Base-by-base conservation (phyloP, 2,888 invertebrate species). In the Hypsopygia costalis region DNA sequence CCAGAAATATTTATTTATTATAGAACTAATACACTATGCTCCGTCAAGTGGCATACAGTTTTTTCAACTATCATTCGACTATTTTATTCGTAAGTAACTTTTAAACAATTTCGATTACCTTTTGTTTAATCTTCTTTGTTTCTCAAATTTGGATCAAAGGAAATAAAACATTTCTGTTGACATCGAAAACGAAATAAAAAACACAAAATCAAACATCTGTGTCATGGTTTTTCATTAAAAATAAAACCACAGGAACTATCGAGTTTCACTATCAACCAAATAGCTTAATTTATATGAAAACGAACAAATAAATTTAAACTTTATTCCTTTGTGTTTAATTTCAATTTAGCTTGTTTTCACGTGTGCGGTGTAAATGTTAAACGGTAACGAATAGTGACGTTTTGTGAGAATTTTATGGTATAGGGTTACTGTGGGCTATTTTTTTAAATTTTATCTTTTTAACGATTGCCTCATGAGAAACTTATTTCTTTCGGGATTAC, bases 171-270 rank as follows among this genome's bases (percentile, higher is more conserved):
- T n/a, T n/a, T n/a, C n/a, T n/a, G n/a, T n/a, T n/a, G n/a, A n/a
- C n/a, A n/a, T n/a, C n/a, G n/a, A n/a, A n/a, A n/a, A n/a, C n/a
- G n/a, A n/a, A n/a, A n/a, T n/a, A n/a, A n/a, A n/a, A n/a, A n/a
- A n/a, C n/a, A n/a, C n/a, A n/a, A n/a, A 47, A 46, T 43, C 44
- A 52, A 44, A 54, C 67, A 72, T 64, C 49, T 62, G 62, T 55
- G 61, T 58, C 52, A 46, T 56, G 16, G 16, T 64, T 58, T 54
- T 57, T 48, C 30, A 44, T 47, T 44, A 51, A 43, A 62, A 75
- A 70, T 69, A 62, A 62, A 62, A 62, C 58, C 67, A 66, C 58
- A 47, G 51, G 47, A 64, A 64, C 69, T 75, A 76, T 83, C 68
- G 46, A 39, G 59, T 83, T 78, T 62, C 82, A 68, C 48, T 51